phyloP scores from a whole-genome alignment of 2,113 vertebrate species.

The Seriola aureovittata region DNA sequence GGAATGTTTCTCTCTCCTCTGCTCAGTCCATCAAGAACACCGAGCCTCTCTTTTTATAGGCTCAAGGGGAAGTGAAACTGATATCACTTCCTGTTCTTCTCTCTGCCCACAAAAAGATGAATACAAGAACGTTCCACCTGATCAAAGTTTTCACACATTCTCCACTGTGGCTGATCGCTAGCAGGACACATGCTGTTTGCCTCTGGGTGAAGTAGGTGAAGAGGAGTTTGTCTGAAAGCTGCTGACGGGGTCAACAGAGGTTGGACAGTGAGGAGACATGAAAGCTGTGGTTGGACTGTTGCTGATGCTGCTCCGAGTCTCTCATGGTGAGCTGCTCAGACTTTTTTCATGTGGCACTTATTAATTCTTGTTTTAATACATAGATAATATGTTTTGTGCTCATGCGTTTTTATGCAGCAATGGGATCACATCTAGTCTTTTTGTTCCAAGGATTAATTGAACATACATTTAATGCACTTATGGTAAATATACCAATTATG shows the following conservation, averaged over 20 bases:
- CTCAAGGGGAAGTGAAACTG: slow-evolving; percentile 7
- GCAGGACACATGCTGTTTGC: background rate
- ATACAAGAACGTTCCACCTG: background rate
- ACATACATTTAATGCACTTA: too few species aligned
- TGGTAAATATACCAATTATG: too few species aligned
- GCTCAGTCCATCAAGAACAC: background rate
- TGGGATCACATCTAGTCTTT: too few species aligned
- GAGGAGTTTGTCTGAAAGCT: background rate
- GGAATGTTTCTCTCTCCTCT: background rate
- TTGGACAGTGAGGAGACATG: slow-evolving; percentile 1
- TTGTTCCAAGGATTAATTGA: background rate
- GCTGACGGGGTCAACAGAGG: background rate
- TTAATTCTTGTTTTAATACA: background rate
- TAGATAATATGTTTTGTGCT: too few species aligned
- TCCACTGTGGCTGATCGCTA: background rate
- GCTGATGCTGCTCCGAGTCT: slow-evolving; percentile 1
- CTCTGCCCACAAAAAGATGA: background rate
- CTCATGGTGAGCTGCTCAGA: slow-evolving; percentile 24
- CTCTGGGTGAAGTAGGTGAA: background rate
- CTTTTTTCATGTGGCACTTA: background rate
- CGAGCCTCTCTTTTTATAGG: background rate
- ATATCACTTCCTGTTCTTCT: slow-evolving; percentile 26
- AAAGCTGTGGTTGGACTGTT: slow-evolving; percentile 31
- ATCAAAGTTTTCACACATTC: background rate
- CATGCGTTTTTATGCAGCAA: background rate